Evolutionary conservation across 2,797 vertebrate genomes (phyloP).

Genomic region (Micropoecilia bifurca): DNA sequence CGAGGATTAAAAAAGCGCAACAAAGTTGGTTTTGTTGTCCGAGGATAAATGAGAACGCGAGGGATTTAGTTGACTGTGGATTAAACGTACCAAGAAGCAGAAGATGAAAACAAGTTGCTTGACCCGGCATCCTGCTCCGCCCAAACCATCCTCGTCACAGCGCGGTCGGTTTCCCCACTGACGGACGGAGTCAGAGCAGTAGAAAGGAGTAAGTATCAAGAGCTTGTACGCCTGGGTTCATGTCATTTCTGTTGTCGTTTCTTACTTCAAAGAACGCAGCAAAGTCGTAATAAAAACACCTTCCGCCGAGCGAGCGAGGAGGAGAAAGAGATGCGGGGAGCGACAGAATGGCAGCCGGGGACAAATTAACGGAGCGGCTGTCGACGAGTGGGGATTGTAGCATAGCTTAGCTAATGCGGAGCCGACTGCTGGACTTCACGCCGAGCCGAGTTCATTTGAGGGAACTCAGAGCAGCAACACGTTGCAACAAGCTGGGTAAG

Average conservation of each 20-base stretch:
- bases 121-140: conserved; percentile 6
- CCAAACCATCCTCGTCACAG: neutral
- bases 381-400: neutral
- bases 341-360: conserved; percentile 10
- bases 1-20: neutral
- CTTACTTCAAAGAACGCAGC: neutral
- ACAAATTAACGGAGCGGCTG: neutral
- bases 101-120: neutral
- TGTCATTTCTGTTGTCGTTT: neutral
- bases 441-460: neutral
- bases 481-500: conserved; percentile 4
- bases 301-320: neutral
- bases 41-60: neutral
- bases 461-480: neutral
- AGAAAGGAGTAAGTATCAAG: too few relatives aligned
- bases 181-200: neutral
- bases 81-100: neutral
- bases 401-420: conserved; percentile 13
- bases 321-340: neutral
- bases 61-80: neutral
- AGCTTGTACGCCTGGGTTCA: neutral
- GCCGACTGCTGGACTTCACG: conserved; percentile 6
- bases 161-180: neutral
- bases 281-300: neutral
- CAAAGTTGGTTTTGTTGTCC: neutral